Base-by-base conservation (phyloP, 1,140 invertebrate genomes). In the Camponotus floridanus region DNA sequence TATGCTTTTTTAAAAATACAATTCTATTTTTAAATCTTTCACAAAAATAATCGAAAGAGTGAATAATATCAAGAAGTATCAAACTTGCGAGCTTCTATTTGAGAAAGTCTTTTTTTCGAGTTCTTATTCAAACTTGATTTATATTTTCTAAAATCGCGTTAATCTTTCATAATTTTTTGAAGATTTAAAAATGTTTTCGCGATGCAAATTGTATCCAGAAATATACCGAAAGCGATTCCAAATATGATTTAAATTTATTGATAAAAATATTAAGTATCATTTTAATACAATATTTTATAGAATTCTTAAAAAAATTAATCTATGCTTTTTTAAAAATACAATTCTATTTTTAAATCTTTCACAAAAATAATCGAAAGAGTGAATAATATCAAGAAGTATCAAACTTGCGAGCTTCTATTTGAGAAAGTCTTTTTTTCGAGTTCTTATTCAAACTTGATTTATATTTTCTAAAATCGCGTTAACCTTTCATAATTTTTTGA, bases 61-160 rank as follows among this genome's bases (percentile, higher is more conserved):
- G 26, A 48, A 71, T 33, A n/a, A n/a, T n/a, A n/a, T n/a, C n/a
- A n/a, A n/a, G n/a, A n/a, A n/a, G n/a, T n/a, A n/a, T n/a, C n/a
- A n/a, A n/a, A n/a, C n/a, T n/a, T n/a, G n/a, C n/a, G n/a, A n/a
- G n/a, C n/a, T n/a, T n/a, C n/a, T n/a, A n/a, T n/a, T n/a, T 61
- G 13, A 55, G 76, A 91, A 71, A 89, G 81, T 80, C 80, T 68
- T 64, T 78, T 78, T 86, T 91, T 88, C 88, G 78, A 81, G 21
- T 36, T 51, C 4, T 61, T 3, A 67, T 67, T 11, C 31, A 45
- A 78, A 78, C 7, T 33, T 51, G 5, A 31, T 39, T 11, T 11
- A 67, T 79, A 39, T 68, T 26, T 55, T 26, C 6, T 55, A 26
- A 55, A 45, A 48, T 61, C 31, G 74, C 7, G 8, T 26, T 31